phyloP scores from a whole-genome alignment of 2,888 invertebrate species.

The Cryptus armator region DNA sequence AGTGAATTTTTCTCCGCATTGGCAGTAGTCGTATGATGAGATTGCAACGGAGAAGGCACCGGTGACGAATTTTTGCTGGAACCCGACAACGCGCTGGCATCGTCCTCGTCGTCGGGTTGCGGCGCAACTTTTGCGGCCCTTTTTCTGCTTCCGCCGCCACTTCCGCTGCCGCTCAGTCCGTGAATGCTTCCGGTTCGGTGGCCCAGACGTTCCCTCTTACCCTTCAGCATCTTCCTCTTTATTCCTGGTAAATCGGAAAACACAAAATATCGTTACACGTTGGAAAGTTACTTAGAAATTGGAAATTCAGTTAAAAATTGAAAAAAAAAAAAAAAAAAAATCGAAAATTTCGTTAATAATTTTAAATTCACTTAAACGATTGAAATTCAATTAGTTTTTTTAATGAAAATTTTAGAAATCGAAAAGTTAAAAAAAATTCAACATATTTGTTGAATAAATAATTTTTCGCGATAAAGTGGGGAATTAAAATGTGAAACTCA shows the following conservation, averaged over 20 bases:
- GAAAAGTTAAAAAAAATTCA: conserved; percentile 3
- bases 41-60: conserved; percentile 85
- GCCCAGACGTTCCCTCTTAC: conserved; percentile 81
- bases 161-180: conserved; percentile 74
- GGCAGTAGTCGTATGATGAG: conserved; percentile 69
- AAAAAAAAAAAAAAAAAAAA: neutral
- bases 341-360: no score
- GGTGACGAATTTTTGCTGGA: conserved; percentile 87
- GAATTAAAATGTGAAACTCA: conserved; percentile 76
- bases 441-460: neutral
- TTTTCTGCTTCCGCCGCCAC: conserved; percentile 67
- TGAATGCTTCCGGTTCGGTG: conserved; percentile 76
- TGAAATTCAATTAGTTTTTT: no score
- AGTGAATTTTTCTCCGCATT: conserved; percentile 78
- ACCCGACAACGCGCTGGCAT: conserved; percentile 83
- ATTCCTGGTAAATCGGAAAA: conserved; percentile 78
- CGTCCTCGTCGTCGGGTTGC: conserved; percentile 84
- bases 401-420: neutral
- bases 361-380: no score
- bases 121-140: conserved; percentile 78
- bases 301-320: no score
- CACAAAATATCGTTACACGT: neutral
- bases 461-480: neutral
- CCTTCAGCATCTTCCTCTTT: conserved; percentile 85
- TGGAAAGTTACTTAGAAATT: conserved; percentile 47